A percentile compares a stretch with the other conserved stretches of the same genome.
Evolutionary conservation across 2,113 vertebrate species (phyloP).

Genomic region (Anolis carolinensis): DNA sequence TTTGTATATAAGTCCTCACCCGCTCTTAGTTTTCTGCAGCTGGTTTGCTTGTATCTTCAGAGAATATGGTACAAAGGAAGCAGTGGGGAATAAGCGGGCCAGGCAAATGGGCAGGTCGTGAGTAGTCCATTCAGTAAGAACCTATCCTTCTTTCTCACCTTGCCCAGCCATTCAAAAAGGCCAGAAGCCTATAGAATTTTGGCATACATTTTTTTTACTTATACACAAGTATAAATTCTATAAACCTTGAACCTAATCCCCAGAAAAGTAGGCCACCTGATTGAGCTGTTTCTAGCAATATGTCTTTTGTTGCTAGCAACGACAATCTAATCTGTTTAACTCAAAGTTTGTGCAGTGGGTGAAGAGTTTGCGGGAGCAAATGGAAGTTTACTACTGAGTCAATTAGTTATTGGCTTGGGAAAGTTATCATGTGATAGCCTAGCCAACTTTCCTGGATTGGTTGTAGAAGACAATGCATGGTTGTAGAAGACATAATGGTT

Average conservation of each 20-base stretch:
- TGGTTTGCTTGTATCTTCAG: too few relatives aligned
- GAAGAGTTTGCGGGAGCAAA: not conserved
- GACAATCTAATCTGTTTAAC: not conserved
- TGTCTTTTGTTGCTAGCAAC: not conserved
- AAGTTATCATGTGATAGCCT: not conserved
- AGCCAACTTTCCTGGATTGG: not conserved
- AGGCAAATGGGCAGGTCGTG: too few relatives aligned
- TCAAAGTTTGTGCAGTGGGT: not conserved
- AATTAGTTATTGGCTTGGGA: not conserved
- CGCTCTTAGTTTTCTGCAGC: too few relatives aligned
- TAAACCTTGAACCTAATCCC: not conserved
- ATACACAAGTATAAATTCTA: not conserved
- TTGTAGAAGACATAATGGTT: constrained; percentile 3
- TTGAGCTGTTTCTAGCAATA: not conserved
- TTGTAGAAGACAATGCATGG: not conserved
- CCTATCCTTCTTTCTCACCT: too few relatives aligned
- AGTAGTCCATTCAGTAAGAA: too few relatives aligned
- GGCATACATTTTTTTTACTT: too few relatives aligned
- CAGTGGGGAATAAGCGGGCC: too few relatives aligned
- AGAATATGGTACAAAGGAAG: too few relatives aligned
- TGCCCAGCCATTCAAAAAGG: too few relatives aligned
- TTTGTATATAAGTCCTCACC: too few relatives aligned
- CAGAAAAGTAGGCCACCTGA: not conserved
- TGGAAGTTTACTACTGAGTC: not conserved
- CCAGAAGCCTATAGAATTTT: too few relatives aligned